A percentile compares a stretch with the other conserved stretches of the same genome.
These are phyloP conservation scores for Petroica traversi DNA, from an alignment of 2,113 vertebrate species.

Conservation along the genomic window DNA sequence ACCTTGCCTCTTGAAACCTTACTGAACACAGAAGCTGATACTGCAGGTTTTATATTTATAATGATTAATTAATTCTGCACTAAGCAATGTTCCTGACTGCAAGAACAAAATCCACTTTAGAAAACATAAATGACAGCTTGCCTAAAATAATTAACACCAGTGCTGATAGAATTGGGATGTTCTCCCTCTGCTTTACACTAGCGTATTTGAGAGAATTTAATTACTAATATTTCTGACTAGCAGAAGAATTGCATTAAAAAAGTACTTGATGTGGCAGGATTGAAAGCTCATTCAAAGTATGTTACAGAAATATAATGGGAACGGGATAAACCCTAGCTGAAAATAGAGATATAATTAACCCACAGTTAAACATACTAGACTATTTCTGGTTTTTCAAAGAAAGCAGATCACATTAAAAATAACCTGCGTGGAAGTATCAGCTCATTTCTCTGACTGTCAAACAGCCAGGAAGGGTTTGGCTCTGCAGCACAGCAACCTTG, in stretches of 20 bases:
- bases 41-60: constrained; percentile 87
- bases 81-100: constrained; percentile 85
- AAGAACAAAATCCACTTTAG: constrained; percentile 84
- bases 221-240: constrained; percentile 77
- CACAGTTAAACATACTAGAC: neutral
- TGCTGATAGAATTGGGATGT: constrained; percentile 77
- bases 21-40: constrained; percentile 80
- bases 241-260: constrained; percentile 70
- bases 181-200: constrained; percentile 68
- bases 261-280: constrained; percentile 31
- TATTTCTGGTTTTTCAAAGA: neutral
- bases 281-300: constrained; percentile 21
- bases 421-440: neutral
- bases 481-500: neutral
- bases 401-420: neutral
- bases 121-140: constrained; percentile 86
- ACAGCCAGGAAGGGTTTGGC: neutral
- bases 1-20: constrained; percentile 84
- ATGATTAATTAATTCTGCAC: constrained; percentile 88
- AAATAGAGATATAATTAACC: constrained; percentile 29
- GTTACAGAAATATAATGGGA: constrained; percentile 7
- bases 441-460: neutral
- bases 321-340: constrained; percentile 11
- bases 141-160: constrained; percentile 85
- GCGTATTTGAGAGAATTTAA: constrained; percentile 70